Base-by-base conservation (phyloP, 2,113 vertebrate genomes). In the Phrynosoma platyrhinos region DNA sequence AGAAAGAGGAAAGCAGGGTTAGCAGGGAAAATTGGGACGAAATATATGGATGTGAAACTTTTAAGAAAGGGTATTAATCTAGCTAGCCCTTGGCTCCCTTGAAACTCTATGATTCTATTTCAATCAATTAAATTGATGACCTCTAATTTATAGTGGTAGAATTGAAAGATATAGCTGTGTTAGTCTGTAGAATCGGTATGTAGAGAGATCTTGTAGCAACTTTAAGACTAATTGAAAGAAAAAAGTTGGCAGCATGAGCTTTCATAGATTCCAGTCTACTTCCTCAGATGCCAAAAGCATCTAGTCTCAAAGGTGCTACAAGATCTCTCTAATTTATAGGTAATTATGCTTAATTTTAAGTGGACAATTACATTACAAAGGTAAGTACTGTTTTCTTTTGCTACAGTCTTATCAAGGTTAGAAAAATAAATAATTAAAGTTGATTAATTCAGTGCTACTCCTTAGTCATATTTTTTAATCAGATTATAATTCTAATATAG, bases 361-460 rank as follows among this genome's bases (percentile, higher is more conserved):
- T 9, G 32, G 25, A 55, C 23, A 52, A 18, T 75, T 62, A 18
- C 14, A 14, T 62, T 62, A 4, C 13, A 47, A 47, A 7, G 47
- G 47, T 47, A 47, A 23, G 18, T 8, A 36, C 1, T 1, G 3
- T n/a, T 86, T 85, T 82, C 14, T 2, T 86, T 20, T 66, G 9
- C 0, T 74, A 4, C 0, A 74, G 14, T 52, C 5, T 25, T 86
- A 2, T 9, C 66, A 82, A 76, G 83, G 16, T 78, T 85, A 23
- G 53, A 25, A 89, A 82, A 40, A 84, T 79, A n/a, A 84, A 71
- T 23, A 62, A 10, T 71, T 71, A 64, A 14, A 7, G 76, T 6
- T 83, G 8, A 7, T n/a, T 86, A 81, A 76, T 53, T 88, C 62
- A 52, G 13, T 88, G 76, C 76, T 27, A 82, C 71, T 79, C 10